Conservation (phyloP, 2,888 invertebrate genomes). For the Timema cristinae region DNA sequence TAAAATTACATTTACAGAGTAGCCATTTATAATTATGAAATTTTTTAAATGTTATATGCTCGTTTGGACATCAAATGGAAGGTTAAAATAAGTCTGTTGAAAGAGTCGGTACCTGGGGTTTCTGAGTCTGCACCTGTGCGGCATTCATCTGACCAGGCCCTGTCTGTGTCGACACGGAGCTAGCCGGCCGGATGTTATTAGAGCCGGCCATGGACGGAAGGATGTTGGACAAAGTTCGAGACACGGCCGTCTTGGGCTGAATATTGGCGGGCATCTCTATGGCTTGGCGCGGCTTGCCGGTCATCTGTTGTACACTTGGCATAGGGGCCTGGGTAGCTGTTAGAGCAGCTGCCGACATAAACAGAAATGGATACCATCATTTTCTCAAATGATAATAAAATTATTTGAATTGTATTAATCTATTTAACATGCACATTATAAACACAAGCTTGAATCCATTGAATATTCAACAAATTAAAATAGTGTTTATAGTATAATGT, state of each 20-base stretch:
- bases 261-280: conserved; percentile 48
- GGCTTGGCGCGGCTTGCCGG: conserved; percentile 48
- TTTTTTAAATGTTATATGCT: too few species aligned
- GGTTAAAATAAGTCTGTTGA: too few species aligned
- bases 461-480: too few species aligned
- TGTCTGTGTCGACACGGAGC: conserved; percentile 84
- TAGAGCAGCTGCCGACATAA: conserved; percentile 16
- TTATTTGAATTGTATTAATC: too few species aligned
- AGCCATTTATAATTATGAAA: too few species aligned
- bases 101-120: conserved; percentile 27
- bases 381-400: too few species aligned
- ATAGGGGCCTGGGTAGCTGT: conserved; percentile 25
- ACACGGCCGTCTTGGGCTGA: conserved; percentile 47
- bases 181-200: conserved; percentile 65
- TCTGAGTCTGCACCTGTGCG: conserved; percentile 39
- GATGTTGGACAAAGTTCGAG: conserved; percentile 54
- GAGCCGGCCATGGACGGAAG: conserved; percentile 53
- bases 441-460: too few species aligned
- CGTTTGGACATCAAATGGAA: too few species aligned
- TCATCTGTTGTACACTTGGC: conserved; percentile 28
- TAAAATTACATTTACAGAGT: too few species aligned
- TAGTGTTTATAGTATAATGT: too few species aligned
- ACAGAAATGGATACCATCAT: too few species aligned
- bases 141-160: conserved; percentile 46
- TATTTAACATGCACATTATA: too few species aligned